Base-by-base conservation (phyloP, 1,140 invertebrate species). In the Macrobrachium nipponense region DNA sequence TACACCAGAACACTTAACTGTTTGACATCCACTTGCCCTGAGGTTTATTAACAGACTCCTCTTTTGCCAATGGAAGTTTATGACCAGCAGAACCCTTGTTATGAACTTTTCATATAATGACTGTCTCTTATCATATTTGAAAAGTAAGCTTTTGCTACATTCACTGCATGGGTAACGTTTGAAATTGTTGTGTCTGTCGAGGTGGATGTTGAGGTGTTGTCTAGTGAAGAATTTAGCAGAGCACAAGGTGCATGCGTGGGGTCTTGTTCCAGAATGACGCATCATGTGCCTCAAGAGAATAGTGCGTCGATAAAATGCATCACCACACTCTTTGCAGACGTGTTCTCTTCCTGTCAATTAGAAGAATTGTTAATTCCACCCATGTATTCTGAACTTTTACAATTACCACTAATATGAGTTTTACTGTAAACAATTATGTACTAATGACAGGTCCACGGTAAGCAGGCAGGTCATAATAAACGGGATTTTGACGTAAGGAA, bases 61-160 rank as follows among this genome's bases (percentile, higher is more conserved):
- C 68, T 27, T 23, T 70, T 27, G 20, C 68, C 23, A 14, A 8
- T 60, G 18, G 61, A 75, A 60, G 23, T 75, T 82, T 82, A 8
- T 75, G 51, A 17, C 70, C 81, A 82, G 58, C 17, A 5, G 36
- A 17, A 73, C 58, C 60, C 43, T 75, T 82, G n/a, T 68, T 72
- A 79, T 85, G 83, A 18, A 79, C n/a, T 61, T n/a, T 85, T 85
- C 14, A 66, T 36, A 27, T 72, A 70, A 36, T 85, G 83, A 58
- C 64, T 79, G 17, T 85, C 77, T 72, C 83, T n/a, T 68, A n/a
- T 85, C 76, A 78, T 85, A 77, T 66, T 85, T 85, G 83, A 79
- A 11, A 79, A 85, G 36, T 84, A 84, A 27, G 82, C 82, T n/a
- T 51, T 84, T 84, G 58, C 66, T 77, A 23, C 82, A 84, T 12